Conservation (phyloP, 2,888 invertebrate species). For the Cerastis leucographa region DNA sequence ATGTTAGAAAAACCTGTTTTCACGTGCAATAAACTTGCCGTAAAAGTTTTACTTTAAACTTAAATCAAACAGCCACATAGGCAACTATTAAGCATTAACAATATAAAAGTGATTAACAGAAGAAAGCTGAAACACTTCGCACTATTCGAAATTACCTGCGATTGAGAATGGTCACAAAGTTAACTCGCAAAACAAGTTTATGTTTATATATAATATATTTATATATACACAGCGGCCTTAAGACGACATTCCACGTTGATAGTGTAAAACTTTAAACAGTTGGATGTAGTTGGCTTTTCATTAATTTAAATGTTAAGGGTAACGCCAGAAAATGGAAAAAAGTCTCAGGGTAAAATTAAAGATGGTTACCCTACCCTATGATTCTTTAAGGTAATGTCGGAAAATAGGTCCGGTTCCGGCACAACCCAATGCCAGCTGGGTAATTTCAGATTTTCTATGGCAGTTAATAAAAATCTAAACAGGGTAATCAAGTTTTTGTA, state of each 20-base stretch:
- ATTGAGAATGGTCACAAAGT: constrained; percentile 21
- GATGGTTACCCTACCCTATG: too few relatives aligned
- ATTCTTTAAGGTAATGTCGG: background rate
- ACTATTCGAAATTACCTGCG: constrained; percentile 15
- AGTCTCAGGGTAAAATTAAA: background rate
- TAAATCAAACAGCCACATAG: background rate
- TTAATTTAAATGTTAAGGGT: constrained; percentile 22
- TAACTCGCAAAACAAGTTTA: constrained; percentile 41
- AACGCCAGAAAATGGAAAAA: background rate
- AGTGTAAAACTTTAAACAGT: constrained; percentile 52
- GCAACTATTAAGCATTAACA: background rate
- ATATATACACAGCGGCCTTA: constrained; percentile 42
- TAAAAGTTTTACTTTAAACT: background rate
- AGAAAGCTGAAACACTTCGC: constrained; percentile 32
- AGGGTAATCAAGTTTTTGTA: background rate
- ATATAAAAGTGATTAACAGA: constrained; percentile 24
- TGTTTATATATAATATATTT: constrained; percentile 4
- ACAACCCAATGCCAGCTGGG: constrained; percentile 14
- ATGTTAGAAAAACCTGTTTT: too few relatives aligned
- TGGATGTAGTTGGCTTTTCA: constrained; percentile 32
- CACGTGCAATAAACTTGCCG: background rate
- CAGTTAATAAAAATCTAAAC: constrained; percentile 30
- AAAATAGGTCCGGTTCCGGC: constrained; percentile 20
- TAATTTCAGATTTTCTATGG: constrained; percentile 46
- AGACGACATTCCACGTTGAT: constrained; percentile 53